Evolutionary conservation across 1,140 invertebrate genomes (phyloP).

Genomic region (Meteorus sp.): DNA sequence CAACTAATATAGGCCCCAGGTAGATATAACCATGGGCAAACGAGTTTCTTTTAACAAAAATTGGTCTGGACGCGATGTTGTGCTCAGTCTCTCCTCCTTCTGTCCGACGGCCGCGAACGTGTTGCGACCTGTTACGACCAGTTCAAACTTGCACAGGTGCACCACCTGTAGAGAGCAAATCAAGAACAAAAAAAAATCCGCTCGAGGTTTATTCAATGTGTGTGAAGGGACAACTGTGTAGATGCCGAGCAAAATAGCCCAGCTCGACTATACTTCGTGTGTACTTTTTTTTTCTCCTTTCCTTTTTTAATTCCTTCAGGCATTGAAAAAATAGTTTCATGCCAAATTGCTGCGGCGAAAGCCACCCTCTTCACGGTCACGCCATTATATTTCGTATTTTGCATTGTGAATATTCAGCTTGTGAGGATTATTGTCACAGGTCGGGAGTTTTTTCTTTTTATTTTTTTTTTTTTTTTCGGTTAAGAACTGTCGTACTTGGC

Average conservation of each 20-base stretch:
- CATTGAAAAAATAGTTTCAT: no score
- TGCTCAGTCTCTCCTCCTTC: constrained; percentile 10
- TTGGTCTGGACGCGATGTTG: not conserved
- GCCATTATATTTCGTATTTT: no score
- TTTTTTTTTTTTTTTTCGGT: no score
- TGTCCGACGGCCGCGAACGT: not conserved
- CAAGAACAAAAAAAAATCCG: not conserved
- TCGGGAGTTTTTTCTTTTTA: no score
- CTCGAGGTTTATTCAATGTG: not conserved
- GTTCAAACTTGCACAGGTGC: constrained; percentile 50
- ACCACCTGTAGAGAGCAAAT: constrained; percentile 29
- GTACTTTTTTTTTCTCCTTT: constrained; percentile 11
- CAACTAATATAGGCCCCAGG: not conserved
- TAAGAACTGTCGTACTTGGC: no score
- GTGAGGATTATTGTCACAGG: no score
- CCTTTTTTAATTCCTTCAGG: no score
- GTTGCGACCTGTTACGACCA: constrained; percentile 47
- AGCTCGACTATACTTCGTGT: no score
- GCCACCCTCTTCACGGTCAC: no score
- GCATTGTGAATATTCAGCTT: no score
- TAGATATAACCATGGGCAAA: constrained; percentile 13
- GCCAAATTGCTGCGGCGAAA: no score
- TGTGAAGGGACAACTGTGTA: not conserved
- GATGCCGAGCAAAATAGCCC: no score
- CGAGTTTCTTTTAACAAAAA: constrained; percentile 9